These are phyloP conservation scores for Sebastes fasciatus DNA, from an alignment of 2,113 vertebrate species.

Conservation along the genomic window DNA sequence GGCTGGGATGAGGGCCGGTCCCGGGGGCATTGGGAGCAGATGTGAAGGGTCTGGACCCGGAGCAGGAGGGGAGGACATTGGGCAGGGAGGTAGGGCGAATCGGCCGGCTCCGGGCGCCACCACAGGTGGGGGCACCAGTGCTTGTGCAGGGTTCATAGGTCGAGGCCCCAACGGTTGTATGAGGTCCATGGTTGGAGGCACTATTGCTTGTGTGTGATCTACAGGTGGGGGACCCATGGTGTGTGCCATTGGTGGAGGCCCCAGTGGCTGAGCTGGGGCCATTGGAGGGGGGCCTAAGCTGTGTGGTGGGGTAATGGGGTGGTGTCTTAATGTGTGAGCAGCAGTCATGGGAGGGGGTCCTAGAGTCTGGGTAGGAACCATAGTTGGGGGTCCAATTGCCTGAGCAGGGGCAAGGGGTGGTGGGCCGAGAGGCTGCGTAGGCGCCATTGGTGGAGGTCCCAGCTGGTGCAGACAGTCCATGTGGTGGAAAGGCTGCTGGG, in stretches of 20 bases:
- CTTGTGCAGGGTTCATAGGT: conserved; percentile 68
- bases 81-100: conserved; percentile 76
- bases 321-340: conserved; percentile 72
- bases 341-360: conserved; percentile 63
- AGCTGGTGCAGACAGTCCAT: conserved; percentile 86
- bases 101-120: conserved; percentile 58
- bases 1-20: conserved; percentile 62
- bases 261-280: conserved; percentile 58
- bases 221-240: conserved; percentile 66
- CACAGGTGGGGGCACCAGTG: conserved; percentile 76
- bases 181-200: conserved; percentile 71
- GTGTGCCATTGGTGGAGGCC: conserved; percentile 72
- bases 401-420: conserved; percentile 70
- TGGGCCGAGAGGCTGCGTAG: conserved; percentile 67
- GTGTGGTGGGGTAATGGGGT: conserved; percentile 65
- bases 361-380: conserved; percentile 59
- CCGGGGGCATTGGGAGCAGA: conserved; percentile 83
- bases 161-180: conserved; percentile 64
- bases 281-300: conserved; percentile 77
- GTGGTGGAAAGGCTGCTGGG: conserved; percentile 84
- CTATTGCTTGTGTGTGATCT: conserved; percentile 69
- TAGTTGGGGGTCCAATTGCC: conserved; percentile 72
- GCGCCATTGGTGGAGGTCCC: conserved; percentile 75
- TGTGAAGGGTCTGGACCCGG: conserved; percentile 80
- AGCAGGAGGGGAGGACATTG: conserved; percentile 69